Evolutionary conservation across 2,888 invertebrate species (phyloP).

Genomic region (Petrophora chlorosata): DNA sequence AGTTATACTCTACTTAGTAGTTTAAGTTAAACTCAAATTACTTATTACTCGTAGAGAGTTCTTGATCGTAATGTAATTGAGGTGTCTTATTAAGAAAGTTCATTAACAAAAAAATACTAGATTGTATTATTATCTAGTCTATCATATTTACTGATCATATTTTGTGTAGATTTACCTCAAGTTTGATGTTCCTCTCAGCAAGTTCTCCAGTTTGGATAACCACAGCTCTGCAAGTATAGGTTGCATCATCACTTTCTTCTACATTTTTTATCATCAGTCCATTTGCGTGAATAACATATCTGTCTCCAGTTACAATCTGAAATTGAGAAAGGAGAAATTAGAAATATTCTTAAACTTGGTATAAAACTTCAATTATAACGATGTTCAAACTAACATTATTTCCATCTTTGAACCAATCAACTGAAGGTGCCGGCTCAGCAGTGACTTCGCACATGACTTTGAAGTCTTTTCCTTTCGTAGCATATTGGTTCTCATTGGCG

Average conservation of each 20-base stretch:
- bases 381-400: conserved; percentile 77
- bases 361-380: background rate
- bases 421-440: conserved; percentile 92
- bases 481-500: conserved; percentile 92
- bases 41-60: no score
- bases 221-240: conserved; percentile 94
- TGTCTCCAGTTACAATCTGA: conserved; percentile 87
- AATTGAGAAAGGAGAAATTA: background rate
- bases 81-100: no score
- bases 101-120: no score
- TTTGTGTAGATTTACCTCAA: conserved; percentile 84
- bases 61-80: no score
- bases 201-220: conserved; percentile 92
- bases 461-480: conserved; percentile 89
- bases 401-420: conserved; percentile 93
- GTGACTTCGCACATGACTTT: conserved; percentile 92
- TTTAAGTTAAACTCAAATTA: no score
- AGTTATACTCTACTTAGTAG: no score
- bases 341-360: background rate
- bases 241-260: conserved; percentile 92
- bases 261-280: conserved; percentile 91
- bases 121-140: no score
- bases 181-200: conserved; percentile 89
- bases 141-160: background rate
- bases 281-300: conserved; percentile 89